Percentiles rank a stretch among this genome's conserved stretches.
Conservation (phyloP, 2,113 vertebrate species). For the Lates calcarifer region DNA sequence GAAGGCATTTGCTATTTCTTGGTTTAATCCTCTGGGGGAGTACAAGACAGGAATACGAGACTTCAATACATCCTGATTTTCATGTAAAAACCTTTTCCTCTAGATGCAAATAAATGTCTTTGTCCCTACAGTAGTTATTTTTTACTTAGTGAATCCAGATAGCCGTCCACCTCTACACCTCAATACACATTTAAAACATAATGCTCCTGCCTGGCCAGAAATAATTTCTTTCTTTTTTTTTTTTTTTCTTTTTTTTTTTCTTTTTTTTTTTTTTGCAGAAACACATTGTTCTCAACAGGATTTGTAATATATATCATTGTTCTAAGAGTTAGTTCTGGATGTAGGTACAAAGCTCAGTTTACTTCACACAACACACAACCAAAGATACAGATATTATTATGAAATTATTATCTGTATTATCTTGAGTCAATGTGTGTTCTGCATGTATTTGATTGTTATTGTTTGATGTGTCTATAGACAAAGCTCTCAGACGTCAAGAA, state of each 20-base stretch:
- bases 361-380: background rate
- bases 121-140: background rate
- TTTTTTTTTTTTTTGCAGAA: background rate
- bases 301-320: no score
- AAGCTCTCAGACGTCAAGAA: background rate
- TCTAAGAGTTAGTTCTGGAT: background rate
- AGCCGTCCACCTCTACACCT: background rate
- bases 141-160: background rate
- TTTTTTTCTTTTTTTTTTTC: no score
- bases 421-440: constrained; percentile 15
- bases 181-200: background rate
- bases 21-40: background rate
- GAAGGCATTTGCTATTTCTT: background rate
- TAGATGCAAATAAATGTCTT: background rate
- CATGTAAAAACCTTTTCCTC: background rate
- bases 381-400: background rate
- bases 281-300: background rate
- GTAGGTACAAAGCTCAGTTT: background rate
- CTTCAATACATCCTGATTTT: background rate
- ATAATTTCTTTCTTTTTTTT: no score
- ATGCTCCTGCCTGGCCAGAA: background rate
- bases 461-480: constrained; percentile 43
- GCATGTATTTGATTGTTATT: background rate
- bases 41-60: background rate
- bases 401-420: background rate